Percentiles rank a stretch among this genome's conserved stretches.
These are phyloP conservation scores for Cinclus cinclus DNA, from an alignment of 2,113 vertebrate species.

Conservation along the genomic window DNA sequence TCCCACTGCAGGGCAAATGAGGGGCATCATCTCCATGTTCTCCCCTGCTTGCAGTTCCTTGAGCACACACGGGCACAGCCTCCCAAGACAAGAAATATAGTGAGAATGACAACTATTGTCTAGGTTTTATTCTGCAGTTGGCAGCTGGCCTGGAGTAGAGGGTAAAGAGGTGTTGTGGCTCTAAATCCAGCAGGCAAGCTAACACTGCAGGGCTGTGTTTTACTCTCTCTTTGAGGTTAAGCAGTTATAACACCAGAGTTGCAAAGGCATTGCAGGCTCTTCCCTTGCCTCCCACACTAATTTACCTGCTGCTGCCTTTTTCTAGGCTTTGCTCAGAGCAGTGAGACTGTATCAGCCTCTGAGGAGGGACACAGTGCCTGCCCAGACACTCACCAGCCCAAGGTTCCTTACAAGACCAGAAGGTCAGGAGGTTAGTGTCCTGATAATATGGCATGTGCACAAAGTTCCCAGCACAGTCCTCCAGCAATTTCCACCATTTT, in stretches of 20 bases:
- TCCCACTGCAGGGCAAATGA: not conserved
- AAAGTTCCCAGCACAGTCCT: not conserved
- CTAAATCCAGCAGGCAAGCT: not conserved
- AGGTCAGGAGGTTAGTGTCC: not conserved
- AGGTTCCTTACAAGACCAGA: not conserved
- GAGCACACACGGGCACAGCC: not conserved
- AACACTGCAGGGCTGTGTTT: not conserved
- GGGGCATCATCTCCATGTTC: not conserved
- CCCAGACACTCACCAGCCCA: no score
- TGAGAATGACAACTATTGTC: not conserved
- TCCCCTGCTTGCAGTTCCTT: not conserved
- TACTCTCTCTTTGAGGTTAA: not conserved
- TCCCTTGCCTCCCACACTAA: not conserved
- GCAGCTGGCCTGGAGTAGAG: not conserved
- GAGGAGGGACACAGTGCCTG: not conserved
- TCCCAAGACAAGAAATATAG: not conserved
- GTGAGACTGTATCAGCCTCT: accelerated
- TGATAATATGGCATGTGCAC: not conserved
- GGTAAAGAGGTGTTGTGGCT: not conserved
- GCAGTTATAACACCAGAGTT: not conserved
- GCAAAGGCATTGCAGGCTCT: not conserved
- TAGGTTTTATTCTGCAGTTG: not conserved
- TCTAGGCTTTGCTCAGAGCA: not conserved
- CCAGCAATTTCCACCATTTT: not conserved
- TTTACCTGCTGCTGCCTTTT: not conserved